Base-by-base conservation (phyloP, 2,888 invertebrate genomes). In the Hydropsyche betteni region DNA sequence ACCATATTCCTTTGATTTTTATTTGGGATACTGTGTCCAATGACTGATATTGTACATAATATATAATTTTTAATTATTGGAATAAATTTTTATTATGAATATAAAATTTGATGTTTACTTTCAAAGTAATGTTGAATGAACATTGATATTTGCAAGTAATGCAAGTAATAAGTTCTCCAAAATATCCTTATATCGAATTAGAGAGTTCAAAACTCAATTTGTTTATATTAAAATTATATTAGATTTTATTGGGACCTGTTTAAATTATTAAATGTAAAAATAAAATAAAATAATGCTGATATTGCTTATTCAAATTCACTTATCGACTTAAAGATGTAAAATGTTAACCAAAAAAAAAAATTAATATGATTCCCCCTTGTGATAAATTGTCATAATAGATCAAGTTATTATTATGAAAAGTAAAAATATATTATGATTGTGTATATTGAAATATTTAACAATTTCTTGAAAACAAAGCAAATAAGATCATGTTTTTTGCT, bases 301-400 rank as follows among this genome's bases (percentile, higher is more conserved):
- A 64, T 64, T 64, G 64, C 64, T 64, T 64, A 64, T 64, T 64
- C 64, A 64, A 64, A 64, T 64, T 64, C 64, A 64, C 64, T 36
- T 64, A 64, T 64, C 64, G 64, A 64, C 64, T 64, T 64, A 64
- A 64, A 64, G 64, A 64, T 64, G 64, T 64, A 64, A 64, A 64
- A 64, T 64, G 64, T 64, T 64, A 64, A 64, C 64, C 64, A 64
- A 64, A 64, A 58, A 52, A 52, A 70, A 50, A 72, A 72, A 72
- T 44, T 34, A 52, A 73, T 76, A 76, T 78, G 76, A 78, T 74
- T 78, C 77, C 78, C 77, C 77, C 79, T 77, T 79, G 79, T 79
- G 79, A 79, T 79, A 79, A 79, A 69, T 72, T 68, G 74, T 76
- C 76, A 76, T 77, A 72, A 76, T 73, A 74, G 72, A 73, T 77